Evolutionary conservation across 2,797 vertebrate species (phyloP), one percentile per base, ranked within the genome.

Genomic region (Carduelis carduelis): DNA sequence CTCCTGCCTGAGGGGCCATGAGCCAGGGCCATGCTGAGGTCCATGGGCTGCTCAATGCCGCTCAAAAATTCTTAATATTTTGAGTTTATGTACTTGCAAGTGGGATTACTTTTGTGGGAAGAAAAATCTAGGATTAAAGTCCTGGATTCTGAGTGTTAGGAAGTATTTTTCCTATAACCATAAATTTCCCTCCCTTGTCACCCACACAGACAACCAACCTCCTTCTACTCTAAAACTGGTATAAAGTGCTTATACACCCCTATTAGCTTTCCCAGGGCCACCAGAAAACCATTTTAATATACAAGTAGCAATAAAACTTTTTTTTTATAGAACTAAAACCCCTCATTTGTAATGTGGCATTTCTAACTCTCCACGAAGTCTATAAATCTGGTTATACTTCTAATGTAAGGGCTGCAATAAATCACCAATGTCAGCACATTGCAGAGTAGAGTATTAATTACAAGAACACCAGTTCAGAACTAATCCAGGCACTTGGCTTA

Each of bases 251-350:
- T 47, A 11, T 65, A 30, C 28, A 86, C 83, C 32, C 65, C 47
- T 66, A 52, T 88, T 77, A 90, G 24, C 78, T 96, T 95, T 89
- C 80, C 53, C 46, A 76, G 77, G 37, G 39, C 87, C 95, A 63
- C 22, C 30, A 80, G 91, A 83, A 95, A 89, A 66, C 14, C 23
- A 43, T 77, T 89, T 79, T 65, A 87, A 84, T 66, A 65, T 34
- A 93, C 27, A 83, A 9, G 35, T 28, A 89, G 81, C 86, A 88
- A 71, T 59, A 75, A 89, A 72, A 75, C 13, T 87, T 56, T 96
- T 90, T 85, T 32, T 59, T 46, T 34, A 77, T 70, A 53, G 94
- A 95, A 94, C 90, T 68, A 87, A 95, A 86, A 7, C 14, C 5
- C 4, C 39, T 66, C 15, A 41, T 76, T 89, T 94, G 16, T 57